These are phyloP conservation scores for Actenoides lindsayi DNA, from an alignment of 2,113 vertebrate species.

Conservation along the genomic window DNA sequence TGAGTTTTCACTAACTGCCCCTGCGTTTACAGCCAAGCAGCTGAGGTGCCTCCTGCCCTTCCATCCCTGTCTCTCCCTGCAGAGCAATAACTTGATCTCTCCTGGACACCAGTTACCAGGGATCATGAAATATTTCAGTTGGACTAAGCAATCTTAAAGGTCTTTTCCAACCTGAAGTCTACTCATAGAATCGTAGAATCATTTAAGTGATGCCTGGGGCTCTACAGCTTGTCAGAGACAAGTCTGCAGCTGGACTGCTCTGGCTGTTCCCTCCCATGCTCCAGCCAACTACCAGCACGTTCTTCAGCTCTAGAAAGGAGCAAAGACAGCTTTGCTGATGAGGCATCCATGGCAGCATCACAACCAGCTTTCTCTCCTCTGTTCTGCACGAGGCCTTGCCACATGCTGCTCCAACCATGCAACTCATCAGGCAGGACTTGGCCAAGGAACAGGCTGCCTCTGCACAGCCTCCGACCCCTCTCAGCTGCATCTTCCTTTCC, in stretches of 20 bases:
- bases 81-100: not conserved
- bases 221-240: not conserved
- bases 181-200: too few species aligned
- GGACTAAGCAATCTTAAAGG: not conserved
- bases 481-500: not conserved
- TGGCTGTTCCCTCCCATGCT: not conserved
- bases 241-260: not conserved
- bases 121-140: not conserved
- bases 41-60: not conserved
- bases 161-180: not conserved
- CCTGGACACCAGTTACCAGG: not conserved
- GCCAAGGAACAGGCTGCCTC: not conserved
- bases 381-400: not conserved
- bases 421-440: not conserved
- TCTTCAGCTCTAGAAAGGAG: not conserved
- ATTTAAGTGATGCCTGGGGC: not conserved
- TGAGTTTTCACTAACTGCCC: not conserved
- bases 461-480: fast-evolving
- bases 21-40: not conserved
- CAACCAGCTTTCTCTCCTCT: not conserved
- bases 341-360: not conserved
- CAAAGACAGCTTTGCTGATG: not conserved
- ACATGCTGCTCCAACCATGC: not conserved
- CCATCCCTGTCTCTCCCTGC: not conserved
- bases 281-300: not conserved